Evolutionary conservation across 2,797 vertebrate species (phyloP).

Genomic region (Numenius phaeopus): DNA sequence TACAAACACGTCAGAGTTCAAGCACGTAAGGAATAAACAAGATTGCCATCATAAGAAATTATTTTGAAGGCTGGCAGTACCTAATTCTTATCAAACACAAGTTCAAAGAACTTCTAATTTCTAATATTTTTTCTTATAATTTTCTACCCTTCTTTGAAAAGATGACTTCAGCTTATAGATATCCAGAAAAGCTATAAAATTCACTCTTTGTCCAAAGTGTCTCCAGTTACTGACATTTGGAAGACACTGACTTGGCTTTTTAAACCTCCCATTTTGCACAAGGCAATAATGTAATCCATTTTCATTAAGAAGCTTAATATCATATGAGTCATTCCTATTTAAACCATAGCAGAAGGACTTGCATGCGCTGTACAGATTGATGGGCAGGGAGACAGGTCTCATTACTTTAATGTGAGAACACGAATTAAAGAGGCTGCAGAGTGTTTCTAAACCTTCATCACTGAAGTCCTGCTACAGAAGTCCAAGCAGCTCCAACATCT

Average conservation of each 20-base stretch:
- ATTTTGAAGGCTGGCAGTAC: background rate
- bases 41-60: background rate
- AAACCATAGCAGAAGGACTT: slow-evolving; percentile 43
- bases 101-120: background rate
- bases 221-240: slow-evolving; percentile 38
- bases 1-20: background rate
- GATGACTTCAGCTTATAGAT: background rate
- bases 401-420: slow-evolving; percentile 53
- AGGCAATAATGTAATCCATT: slow-evolving; percentile 53
- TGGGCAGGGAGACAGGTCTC: slow-evolving; percentile 33
- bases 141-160: background rate
- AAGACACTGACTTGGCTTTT: slow-evolving; percentile 47
- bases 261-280: slow-evolving; percentile 45
- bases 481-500: background rate
- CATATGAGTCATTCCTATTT: slow-evolving; percentile 58
- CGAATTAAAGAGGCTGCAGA: slow-evolving; percentile 4
- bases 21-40: background rate
- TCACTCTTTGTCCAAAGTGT: slow-evolving; percentile 1
- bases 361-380: slow-evolving; percentile 56
- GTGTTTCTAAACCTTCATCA: background rate
- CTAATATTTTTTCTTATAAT: background rate
- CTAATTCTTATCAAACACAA: background rate
- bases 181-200: slow-evolving; percentile 6
- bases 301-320: slow-evolving; percentile 56
- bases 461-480: background rate